Conservation (phyloP, 2,113 vertebrate species). For the Calyptomena viridis region DNA sequence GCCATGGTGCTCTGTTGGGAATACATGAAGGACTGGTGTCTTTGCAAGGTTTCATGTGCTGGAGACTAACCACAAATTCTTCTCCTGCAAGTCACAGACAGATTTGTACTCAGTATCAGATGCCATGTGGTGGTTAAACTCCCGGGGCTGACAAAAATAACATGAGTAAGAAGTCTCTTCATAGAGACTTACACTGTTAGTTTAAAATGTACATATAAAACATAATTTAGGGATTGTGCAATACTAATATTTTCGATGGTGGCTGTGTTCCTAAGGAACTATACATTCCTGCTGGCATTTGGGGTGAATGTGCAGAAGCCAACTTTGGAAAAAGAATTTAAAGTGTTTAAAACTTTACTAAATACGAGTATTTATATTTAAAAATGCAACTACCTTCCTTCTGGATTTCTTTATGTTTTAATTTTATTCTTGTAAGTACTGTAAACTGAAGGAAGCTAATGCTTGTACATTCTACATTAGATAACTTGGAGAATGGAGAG, state of each 20-base stretch:
- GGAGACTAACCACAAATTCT: background rate
- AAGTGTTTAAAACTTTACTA: background rate
- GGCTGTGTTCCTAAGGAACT: background rate
- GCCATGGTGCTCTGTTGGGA: background rate
- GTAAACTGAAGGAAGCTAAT: background rate
- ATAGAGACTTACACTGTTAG: background rate
- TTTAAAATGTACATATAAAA: background rate
- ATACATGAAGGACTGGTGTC: background rate
- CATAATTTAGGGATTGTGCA: background rate
- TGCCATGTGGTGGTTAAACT: background rate
- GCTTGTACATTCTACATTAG: constrained; percentile 70
- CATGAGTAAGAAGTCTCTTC: background rate
- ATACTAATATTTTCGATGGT: background rate
- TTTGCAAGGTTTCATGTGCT: background rate
- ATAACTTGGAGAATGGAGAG: constrained; percentile 77
- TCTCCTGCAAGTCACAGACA: background rate
- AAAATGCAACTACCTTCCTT: background rate
- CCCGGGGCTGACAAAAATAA: background rate
- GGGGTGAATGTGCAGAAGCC: background rate
- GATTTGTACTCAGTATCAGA: background rate
- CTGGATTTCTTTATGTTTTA: background rate
- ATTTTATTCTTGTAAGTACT: background rate
- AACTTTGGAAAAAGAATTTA: background rate
- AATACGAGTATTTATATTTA: background rate
- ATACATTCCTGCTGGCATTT: background rate